Conservation (phyloP, 2,888 invertebrate genomes). For the Drosophila paramelanica region DNA sequence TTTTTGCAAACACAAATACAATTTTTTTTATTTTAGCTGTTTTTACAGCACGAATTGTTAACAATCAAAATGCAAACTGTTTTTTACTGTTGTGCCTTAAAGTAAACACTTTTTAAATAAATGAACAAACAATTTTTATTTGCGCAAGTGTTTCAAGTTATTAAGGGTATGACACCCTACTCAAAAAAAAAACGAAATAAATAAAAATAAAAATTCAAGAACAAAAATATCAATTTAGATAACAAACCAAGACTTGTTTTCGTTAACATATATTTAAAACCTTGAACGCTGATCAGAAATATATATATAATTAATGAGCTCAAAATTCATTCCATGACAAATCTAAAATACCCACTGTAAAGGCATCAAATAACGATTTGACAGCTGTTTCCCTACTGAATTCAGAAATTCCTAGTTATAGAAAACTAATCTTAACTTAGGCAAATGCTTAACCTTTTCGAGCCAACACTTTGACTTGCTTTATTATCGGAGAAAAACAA, state of each 20-base stretch:
- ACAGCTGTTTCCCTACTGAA: no score
- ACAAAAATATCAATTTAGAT: not conserved
- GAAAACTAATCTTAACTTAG: not conserved
- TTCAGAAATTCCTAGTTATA: not conserved
- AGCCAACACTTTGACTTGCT: not conserved
- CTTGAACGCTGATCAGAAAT: no score
- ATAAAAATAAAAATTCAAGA: constrained; percentile 4
- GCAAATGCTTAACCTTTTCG: not conserved
- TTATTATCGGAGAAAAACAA: not conserved
- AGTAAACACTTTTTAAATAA: constrained; percentile 29
- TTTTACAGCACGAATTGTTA: constrained; percentile 7
- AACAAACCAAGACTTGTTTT: no score
- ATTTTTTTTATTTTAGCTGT: not conserved
- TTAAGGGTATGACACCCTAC: constrained; percentile 14
- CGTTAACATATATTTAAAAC: no score
- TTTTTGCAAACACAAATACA: not conserved
- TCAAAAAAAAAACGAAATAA: constrained; percentile 19
- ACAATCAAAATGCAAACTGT: constrained; percentile 35
- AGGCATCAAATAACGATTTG: no score
- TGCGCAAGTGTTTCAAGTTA: constrained; percentile 47
- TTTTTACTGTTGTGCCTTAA: constrained; percentile 27
- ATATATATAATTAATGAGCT: no score
- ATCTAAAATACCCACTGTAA: not conserved
- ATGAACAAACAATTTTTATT: constrained; percentile 39
- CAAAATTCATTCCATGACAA: not conserved